These are phyloP conservation scores for Arizona elegans DNA, from an alignment of 2,113 vertebrate species.

Conservation along the genomic window DNA sequence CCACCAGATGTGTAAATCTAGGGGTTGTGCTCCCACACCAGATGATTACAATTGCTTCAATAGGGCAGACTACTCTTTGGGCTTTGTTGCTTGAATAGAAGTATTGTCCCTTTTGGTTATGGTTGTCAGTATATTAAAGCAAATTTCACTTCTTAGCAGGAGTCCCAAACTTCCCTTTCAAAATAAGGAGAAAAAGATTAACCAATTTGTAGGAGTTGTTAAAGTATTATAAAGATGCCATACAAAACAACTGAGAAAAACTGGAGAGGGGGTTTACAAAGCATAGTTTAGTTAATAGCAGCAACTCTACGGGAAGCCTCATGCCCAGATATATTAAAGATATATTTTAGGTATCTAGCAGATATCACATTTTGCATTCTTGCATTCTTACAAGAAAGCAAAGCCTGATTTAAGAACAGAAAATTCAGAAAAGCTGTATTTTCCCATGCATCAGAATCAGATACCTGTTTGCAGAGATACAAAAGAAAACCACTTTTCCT, in stretches of 20 bases:
- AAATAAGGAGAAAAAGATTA: conserved; percentile 39
- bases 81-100: conserved; percentile 47
- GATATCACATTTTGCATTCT: background rate
- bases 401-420: background rate
- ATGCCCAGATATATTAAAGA: background rate
- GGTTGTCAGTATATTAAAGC: conserved; percentile 61
- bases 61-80: conserved; percentile 29
- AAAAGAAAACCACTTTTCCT: background rate
- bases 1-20: conserved; percentile 66
- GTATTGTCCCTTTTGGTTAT: conserved; percentile 56
- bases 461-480: too few species aligned
- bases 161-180: conserved; percentile 34
- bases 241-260: background rate
- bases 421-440: background rate
- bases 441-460: background rate
- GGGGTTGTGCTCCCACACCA: conserved; percentile 51
- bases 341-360: background rate
- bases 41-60: conserved; percentile 62
- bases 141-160: conserved; percentile 51
- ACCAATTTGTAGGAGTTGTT: conserved; percentile 44
- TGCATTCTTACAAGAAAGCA: background rate
- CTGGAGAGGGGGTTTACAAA: conserved; percentile 1
- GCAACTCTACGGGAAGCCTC: background rate
- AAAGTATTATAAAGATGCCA: background rate
- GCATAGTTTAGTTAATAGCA: background rate